phyloP scores from a whole-genome alignment of 2,888 invertebrate genomes.

The Mythimna albipuncta region DNA sequence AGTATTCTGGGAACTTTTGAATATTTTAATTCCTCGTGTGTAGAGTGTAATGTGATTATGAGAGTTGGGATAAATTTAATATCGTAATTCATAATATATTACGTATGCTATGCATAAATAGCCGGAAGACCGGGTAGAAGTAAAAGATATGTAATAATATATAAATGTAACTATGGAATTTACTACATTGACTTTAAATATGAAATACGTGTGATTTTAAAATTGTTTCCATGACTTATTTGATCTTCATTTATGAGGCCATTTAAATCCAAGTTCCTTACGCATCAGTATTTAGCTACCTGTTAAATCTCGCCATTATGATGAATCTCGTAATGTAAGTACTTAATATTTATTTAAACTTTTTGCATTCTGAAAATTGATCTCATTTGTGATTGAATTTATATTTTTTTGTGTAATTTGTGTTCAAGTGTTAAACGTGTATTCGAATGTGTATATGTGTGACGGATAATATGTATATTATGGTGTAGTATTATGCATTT shows the following conservation, averaged over 20 bases:
- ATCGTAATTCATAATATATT: slow-evolving; percentile 32
- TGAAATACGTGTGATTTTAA: slow-evolving; percentile 52
- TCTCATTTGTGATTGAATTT: slow-evolving; percentile 70
- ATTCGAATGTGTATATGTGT: slow-evolving; percentile 64
- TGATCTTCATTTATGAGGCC: slow-evolving; percentile 67
- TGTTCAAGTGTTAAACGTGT: slow-evolving; percentile 61
- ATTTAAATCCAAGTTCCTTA: slow-evolving; percentile 79
- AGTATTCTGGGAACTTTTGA: slow-evolving; percentile 31
- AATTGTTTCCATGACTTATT: slow-evolving; percentile 60
- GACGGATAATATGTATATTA: slow-evolving; percentile 58
- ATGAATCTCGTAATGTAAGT: slow-evolving; percentile 78
- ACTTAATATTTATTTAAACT: slow-evolving; percentile 69
- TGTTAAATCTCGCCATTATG: slow-evolving; percentile 77
- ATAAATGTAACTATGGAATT: slow-evolving; percentile 70
- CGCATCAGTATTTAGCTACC: slow-evolving; percentile 78
- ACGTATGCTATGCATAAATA: slow-evolving; percentile 32
- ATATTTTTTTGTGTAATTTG: slow-evolving; percentile 59
- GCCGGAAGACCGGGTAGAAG: slow-evolving; percentile 47
- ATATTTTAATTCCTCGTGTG: slow-evolving; percentile 29
- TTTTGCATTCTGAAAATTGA: slow-evolving; percentile 71
- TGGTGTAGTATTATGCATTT: slow-evolving; percentile 55
- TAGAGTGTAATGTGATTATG: slow-evolving; percentile 30
- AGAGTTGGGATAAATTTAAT: slow-evolving; percentile 33
- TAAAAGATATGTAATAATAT: slow-evolving; percentile 45
- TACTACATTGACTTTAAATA: slow-evolving; percentile 62